Evolutionary conservation across 2,797 vertebrate genomes (phyloP), one percentile per base, ranked within the genome.

Genomic region (Pipistrellus pipistrellus): DNA sequence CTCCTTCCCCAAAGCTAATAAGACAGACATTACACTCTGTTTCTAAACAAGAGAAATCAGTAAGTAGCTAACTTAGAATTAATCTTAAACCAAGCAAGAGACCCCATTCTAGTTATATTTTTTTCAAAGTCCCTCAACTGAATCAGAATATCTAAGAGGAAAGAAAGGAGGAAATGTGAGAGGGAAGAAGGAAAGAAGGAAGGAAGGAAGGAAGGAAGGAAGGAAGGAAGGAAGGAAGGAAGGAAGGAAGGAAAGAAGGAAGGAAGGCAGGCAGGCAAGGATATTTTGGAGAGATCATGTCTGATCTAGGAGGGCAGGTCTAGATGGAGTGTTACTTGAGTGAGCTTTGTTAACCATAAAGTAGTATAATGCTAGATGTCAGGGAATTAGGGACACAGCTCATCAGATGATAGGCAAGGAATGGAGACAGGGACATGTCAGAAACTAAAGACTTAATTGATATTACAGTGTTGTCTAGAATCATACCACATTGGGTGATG

Each of bases 21-120:
- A 90, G 18, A 10, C 48, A 95, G 35, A 12, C 82, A 85, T 44
- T 64, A 82, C 38, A 69, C n/a, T 85, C 76, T 91, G 62, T 90
- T 91, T 69, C 48, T 38, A 89, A 95, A 53, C 35, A 95, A 75
- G 41, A 84, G 18, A 38, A 12, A 46, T 81, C 30, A 44, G 30
- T 69, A 51, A 48, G 23, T 68, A 73, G 41, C 30, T 64, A 66
- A 59, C 4, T 86, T 71, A 86, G 64, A 86, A 38, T 15, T 62
- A 46, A 32, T 10, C 46, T 83, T 77, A 90, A 76, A 55, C 23
- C 76, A 72, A 85, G 12, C 38, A 73, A 81, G 66, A 82, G 69
- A 90, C 3, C 6, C 0, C 3, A 44, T 76, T 69, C 11, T 76
- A 81, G 17, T 48, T 94, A 46, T 85, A 8, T 48, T 89, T 75